These are phyloP conservation scores for Psilopogon haemacephalus DNA, from an alignment of 2,113 vertebrate genomes.

Conservation along the genomic window DNA sequence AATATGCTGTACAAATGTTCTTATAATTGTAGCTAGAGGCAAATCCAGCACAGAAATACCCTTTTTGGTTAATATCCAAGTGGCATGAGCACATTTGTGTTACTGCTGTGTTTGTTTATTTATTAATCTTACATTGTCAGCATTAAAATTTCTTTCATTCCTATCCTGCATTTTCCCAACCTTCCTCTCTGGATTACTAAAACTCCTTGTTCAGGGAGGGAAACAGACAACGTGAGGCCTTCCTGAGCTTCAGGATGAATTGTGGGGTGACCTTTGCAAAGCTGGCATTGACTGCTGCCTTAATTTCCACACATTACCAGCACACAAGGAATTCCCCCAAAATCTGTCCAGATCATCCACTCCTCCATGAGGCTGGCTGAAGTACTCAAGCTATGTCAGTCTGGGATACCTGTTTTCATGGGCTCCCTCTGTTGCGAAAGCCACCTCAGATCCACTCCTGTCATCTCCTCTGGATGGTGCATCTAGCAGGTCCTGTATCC, in stretches of 20 bases:
- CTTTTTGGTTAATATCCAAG: not conserved
- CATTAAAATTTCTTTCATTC: not conserved
- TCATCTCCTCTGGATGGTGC: not conserved
- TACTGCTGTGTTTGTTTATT: not conserved
- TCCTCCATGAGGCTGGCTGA: not conserved
- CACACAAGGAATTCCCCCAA: not conserved
- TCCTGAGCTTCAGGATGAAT: not conserved
- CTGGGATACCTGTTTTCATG: not conserved
- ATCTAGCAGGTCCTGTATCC: not conserved
- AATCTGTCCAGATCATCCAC: not conserved
- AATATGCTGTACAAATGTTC: conserved; percentile 17
- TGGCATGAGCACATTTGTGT: not conserved
- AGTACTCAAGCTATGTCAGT: not conserved
- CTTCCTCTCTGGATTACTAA: not conserved
- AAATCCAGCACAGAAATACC: conserved; percentile 25
- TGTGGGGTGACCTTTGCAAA: not conserved
- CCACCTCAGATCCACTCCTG: not conserved
- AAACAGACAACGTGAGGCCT: not conserved
- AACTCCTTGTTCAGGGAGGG: not conserved
- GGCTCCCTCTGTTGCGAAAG: rapidly evolving
- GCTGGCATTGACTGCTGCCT: not conserved
- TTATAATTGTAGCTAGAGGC: conserved; percentile 34
- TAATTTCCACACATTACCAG: not conserved
- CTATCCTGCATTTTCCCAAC: not conserved
- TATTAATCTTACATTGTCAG: not conserved